Base-by-base conservation (phyloP, 2,797 vertebrate genomes). In the Chloroceryle inda region DNA sequence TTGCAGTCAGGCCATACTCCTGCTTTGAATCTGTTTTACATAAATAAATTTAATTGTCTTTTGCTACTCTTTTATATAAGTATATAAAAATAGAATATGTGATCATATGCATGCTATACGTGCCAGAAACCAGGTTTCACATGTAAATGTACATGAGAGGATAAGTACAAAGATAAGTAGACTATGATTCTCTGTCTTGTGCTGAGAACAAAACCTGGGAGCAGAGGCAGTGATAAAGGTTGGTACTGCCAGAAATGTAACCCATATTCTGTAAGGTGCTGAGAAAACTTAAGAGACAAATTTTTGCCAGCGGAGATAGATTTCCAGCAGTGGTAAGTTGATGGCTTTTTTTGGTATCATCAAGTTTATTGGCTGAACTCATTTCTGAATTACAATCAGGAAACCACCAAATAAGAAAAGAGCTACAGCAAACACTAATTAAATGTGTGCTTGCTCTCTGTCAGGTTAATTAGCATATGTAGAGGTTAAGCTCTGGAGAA, bases 381-480 rank as follows among this genome's bases (percentile, higher is more conserved):
- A 0, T 59, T 85, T 88, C 58, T 80, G 42, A 56, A 80, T 77
- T 90, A 92, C 74, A 89, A 17, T 17, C 37, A 53, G 24, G 52
- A 93, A 92, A 71, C 2, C n/a, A 85, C 22, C 27, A 92, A 63
- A 80, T 38, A 55, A 88, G 40, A 76, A 87, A 76, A 42, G 35
- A 91, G 6, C 63, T 61, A 78, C 38, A 93, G 26, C 7, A 91
- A 93, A 78, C 52, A 10, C 35, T 96, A 96, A 96, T 92, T 97
- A 96, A 84, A 82, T 89, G 9, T 85, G n/a, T 49, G 24, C 37
- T 71, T 44, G 73, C 44, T 56, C 56, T 92, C 61, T 80, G 89
- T 83, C 69, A 79, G 47, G 38, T 69, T 94, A 93, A 95, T 96
- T 94, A 95, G 31, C 42, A 79, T 45, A 75, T 4, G 4, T 20